Conservation (phyloP, 2,888 invertebrate species). For the Xestobium rufovillosum region DNA sequence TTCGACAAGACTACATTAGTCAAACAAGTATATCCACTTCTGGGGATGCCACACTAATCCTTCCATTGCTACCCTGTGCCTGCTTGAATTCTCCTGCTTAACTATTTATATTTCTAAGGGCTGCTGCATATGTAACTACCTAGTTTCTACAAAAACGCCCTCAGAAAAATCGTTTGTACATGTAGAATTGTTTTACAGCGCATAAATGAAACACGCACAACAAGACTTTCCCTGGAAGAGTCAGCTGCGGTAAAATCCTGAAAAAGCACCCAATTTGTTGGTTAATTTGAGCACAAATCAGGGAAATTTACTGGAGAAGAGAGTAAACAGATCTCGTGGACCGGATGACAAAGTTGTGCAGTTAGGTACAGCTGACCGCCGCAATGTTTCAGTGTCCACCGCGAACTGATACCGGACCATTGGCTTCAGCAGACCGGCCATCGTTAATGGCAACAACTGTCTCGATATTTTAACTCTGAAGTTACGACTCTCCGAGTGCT, state of each 20-base stretch:
- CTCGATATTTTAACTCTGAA: neutral
- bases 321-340: constrained; percentile 17
- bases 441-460: neutral
- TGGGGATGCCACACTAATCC: constrained; percentile 35
- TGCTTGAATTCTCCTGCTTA: constrained; percentile 25
- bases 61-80: constrained; percentile 19
- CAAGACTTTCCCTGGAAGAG: no score
- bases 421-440: constrained; percentile 14
- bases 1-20: constrained; percentile 33
- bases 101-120: constrained; percentile 29
- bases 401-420: constrained; percentile 13
- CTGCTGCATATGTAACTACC: no score
- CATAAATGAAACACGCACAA: no score
- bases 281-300: constrained; percentile 37
- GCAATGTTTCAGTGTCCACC: constrained; percentile 36
- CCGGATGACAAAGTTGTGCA: constrained; percentile 35
- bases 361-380: constrained; percentile 38
- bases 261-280: constrained; percentile 13
- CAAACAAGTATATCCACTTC: constrained; percentile 39
- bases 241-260: no score
- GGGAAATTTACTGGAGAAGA: constrained; percentile 28
- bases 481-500: no score
- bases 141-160: no score
- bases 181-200: no score
- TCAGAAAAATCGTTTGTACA: no score